Base-by-base conservation (phyloP, 2,113 vertebrate species). In the Dipodomys spectabilis region DNA sequence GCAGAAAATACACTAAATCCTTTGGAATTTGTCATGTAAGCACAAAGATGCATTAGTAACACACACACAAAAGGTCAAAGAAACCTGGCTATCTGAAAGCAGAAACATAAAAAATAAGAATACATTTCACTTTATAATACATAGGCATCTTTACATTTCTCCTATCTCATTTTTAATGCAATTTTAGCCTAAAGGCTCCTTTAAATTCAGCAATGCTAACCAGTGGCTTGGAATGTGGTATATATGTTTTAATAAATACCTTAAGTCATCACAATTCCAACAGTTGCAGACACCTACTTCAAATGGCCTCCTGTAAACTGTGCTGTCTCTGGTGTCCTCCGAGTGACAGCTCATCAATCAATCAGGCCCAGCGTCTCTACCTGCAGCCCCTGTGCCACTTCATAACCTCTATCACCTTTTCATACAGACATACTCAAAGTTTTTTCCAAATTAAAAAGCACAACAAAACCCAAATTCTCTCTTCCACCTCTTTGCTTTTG, bases 191-290 rank as follows among this genome's bases (percentile, higher is more conserved):
- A 92, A 94, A 97, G 94, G 79, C 81, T 96, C 92, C 95, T 95
- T 92, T 95, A 93, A 95, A 95, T 97, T 97, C 95, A 96, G 89
- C 96, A 96, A 96, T 60, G 94, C 82, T 96, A 91, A 96, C 45
- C 74, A 95, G 93, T 95, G 95, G 92, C 81, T 96, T 96, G 80
- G 90, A 89, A 95, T 57, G 95, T 88, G 90, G 96, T 96, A 93
- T 84, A 81, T 86, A 94, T 88, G 15, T 96, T 96, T 73, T 86
- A 94, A 32, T 78, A 92, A 87, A 75, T 27, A 82, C 60, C 67
- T 92, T 90, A 93, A 96, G 90, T n/a, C 83, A 87, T 75, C 65
- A 78, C 39, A 72, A 23, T 90, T 57, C 79, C 44, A 80, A 83
- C 0, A 35, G 74, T 85, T 88, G 72, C 27, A 73, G 60, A 65